Base-by-base conservation (phyloP, 2,797 vertebrate species). In the Knipowitschia caucasica region DNA sequence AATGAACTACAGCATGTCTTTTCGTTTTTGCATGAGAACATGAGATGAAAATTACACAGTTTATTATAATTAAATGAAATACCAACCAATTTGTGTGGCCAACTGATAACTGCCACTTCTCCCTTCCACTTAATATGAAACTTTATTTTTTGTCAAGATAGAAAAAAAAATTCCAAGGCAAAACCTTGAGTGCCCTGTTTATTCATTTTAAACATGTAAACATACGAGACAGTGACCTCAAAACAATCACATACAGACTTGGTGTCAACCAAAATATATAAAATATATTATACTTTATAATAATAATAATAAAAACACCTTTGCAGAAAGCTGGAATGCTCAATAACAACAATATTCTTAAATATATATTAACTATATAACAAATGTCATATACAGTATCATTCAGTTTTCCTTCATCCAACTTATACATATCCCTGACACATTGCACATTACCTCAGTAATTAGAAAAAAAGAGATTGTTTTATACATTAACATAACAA, bases 141-240 rank as follows among this genome's bases (percentile, higher is more conserved):
- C 2, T 36, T 15, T 15, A 36, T 38, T 18, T 6, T 14, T 24
- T 14, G 5, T 25, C 12, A 23, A 23, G 17, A 33, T 5, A 23
- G 21, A 31, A 4, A n/a, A 47, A 33, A 34, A 49, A 12, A 7
- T 50, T 42, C 59, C 53, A 72, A 33, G 53, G 62, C 55, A 71
- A 73, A 46, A 69, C 74, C 76, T 75, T 67, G 61, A 73, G 61
- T 62, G 74, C 53, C 62, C 62, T 40, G 64, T 90, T 91, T 90
- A 89, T 91, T 87, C 40, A 63, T 83, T 78, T 78, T 52, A 82
- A 84, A 89, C 86, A 89, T 87, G 86, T 90, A 91, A 91, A 91
- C 86, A 84, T 83, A 87, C 87, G 85, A 82, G 84, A 90, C 86
- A 45, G 82, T 84, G 88, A 91, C 82, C 75, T 77, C 65, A 67